Conservation (phyloP, 1,140 invertebrate species). For the Ceratina calcarata region DNA sequence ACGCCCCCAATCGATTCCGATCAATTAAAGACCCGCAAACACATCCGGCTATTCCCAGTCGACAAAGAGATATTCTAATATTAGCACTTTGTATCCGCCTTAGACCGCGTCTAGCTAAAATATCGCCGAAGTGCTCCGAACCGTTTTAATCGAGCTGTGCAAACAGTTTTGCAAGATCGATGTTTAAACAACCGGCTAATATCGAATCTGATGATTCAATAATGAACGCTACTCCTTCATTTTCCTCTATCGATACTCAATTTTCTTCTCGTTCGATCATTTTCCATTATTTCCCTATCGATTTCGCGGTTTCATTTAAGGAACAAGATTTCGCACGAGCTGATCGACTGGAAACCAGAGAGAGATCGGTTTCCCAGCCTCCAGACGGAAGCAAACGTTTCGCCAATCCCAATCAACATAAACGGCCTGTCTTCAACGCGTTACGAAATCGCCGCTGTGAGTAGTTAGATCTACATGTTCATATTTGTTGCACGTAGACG, state of each 20-base stretch:
- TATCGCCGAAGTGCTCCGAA: background rate
- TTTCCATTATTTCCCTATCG: background rate
- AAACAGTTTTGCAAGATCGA: constrained; percentile 3
- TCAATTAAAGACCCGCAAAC: constrained; percentile 4
- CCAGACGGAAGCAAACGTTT: constrained; percentile 25
- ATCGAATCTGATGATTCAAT: background rate
- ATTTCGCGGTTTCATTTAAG: background rate
- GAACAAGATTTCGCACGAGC: too few species aligned
- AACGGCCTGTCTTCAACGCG: constrained; percentile 4
- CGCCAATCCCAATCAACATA: constrained; percentile 21
- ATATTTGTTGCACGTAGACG: background rate
- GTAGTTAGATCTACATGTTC: background rate
- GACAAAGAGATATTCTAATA: background rate
- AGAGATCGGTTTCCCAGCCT: constrained; percentile 22
- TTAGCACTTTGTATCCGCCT: background rate
- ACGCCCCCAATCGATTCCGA: background rate
- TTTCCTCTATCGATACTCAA: background rate
- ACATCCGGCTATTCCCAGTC: background rate
- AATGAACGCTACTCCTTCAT: background rate
- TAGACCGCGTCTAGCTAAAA: background rate
- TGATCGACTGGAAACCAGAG: background rate
- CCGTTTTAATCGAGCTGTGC: background rate
- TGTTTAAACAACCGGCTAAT: background rate
- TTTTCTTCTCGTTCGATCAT: background rate
- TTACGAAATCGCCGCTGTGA: background rate